phyloP scores from a whole-genome alignment of 92 coral and sea anemone species.

The Pocillopora grandis region DNA sequence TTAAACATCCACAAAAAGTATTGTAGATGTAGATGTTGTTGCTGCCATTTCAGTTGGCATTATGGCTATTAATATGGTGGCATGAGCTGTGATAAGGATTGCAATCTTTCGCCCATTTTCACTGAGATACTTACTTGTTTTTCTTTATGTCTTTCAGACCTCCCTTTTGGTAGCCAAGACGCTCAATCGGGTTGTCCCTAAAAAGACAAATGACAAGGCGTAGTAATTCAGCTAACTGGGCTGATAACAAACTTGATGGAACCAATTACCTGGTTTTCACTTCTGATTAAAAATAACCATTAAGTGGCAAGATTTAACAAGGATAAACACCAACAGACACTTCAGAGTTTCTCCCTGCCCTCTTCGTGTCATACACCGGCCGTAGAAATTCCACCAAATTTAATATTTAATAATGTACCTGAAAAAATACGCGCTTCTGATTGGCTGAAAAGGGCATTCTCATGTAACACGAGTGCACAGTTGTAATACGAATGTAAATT shows the following conservation, averaged over 20 bases:
- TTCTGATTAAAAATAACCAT: not conserved
- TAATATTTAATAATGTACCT: no score
- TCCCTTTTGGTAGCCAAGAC: slow-evolving; percentile 97
- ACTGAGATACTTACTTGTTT: slow-evolving; percentile 69
- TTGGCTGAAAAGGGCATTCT: no score
- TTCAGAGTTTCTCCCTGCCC: no score
- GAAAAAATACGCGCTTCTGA: no score
- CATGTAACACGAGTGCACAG: no score
- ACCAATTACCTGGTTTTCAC: not conserved
- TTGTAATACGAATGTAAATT: no score
- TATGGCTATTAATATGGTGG: not conserved
- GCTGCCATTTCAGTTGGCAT: not conserved
- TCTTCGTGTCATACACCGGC: no score
- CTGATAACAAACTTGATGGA: not conserved
- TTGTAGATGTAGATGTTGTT: no score
- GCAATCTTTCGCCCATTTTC: not conserved
- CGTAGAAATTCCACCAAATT: no score
- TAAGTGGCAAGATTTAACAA: no score
- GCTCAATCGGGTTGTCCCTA: slow-evolving; percentile 96
- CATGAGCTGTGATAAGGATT: not conserved
- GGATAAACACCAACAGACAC: no score
- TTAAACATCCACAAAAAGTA: no score
- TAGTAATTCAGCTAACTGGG: not conserved
- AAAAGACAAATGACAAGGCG: not conserved
- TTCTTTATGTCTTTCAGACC: slow-evolving; percentile 97